These are phyloP conservation scores for Trilocha varians DNA, from an alignment of 2,888 invertebrate genomes.

Conservation along the genomic window DNA sequence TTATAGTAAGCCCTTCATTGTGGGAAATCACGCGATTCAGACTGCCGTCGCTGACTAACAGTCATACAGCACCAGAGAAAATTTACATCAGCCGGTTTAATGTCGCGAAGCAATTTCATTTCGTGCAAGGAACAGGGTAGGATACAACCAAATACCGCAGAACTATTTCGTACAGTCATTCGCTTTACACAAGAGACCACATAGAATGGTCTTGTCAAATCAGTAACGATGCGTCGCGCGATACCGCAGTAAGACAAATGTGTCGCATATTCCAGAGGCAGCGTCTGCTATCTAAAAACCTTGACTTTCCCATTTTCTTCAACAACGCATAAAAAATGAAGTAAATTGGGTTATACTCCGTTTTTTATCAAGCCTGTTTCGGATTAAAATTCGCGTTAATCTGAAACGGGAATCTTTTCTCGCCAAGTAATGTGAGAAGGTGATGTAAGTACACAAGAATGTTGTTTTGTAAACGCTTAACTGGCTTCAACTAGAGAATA, in stretches of 20 bases:
- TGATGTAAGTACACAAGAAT: neutral
- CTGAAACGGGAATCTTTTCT: neutral
- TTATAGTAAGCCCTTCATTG: conserved; percentile 27
- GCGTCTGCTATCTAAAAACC: conserved; percentile 37
- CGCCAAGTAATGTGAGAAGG: neutral
- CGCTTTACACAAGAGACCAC: conserved; percentile 24
- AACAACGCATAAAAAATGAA: conserved; percentile 20
- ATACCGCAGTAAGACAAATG: conserved; percentile 63
- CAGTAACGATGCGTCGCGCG: conserved; percentile 51
- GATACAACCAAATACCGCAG: conserved; percentile 35
- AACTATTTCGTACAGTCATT: conserved; percentile 26
- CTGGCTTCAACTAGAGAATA: neutral
- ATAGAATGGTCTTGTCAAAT: conserved; percentile 37
- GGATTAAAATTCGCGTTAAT: neutral
- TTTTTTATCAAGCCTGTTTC: neutral
- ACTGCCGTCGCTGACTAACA: conserved; percentile 37
- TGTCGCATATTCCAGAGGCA: conserved; percentile 43
- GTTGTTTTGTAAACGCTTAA: neutral
- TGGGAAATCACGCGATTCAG: conserved; percentile 42
- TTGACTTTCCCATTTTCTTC: conserved; percentile 48
- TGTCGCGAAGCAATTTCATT: conserved; percentile 69
- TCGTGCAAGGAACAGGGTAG: conserved; percentile 50
- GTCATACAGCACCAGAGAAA: conserved; percentile 53
- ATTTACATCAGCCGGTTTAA: conserved; percentile 69
- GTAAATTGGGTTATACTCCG: neutral